Base-by-base conservation (phyloP, 2,797 vertebrate genomes). In the Chromis chromis region DNA sequence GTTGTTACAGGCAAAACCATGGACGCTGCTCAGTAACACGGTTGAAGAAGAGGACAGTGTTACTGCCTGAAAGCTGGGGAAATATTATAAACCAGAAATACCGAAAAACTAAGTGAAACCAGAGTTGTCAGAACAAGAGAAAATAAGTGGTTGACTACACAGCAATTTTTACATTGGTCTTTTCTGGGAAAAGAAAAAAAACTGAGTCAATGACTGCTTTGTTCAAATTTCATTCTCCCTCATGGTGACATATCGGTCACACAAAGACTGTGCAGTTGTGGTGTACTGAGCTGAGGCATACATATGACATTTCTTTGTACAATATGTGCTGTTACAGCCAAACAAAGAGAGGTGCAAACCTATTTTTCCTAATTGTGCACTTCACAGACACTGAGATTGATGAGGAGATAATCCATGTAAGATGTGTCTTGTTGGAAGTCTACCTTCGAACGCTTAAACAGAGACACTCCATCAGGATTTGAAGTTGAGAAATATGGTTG, bases 401-500 rank as follows among this genome's bases (percentile, higher is more conserved):
- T 91, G 89, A 86, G 83, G 82, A 86, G 85, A 91, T 91, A 91
- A 92, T 91, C 80, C 78, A 61, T 78, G 85, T 83, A 83, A 92
- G 88, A 92, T 86, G 83, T 78, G 83, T 89, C 85, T 85, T 88
- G 81, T 86, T 91, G 82, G 79, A 80, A 88, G 87, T 86, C 75
- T 46, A 85, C 78, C 76, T 87, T 91, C 82, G 71, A 82, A 92
- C 88, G 85, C 86, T 90, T 91, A 90, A 93, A 93, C 89, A 90
- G 85, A 85, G 78, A 86, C 88, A 89, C 90, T 93, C 91, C 84
- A 93, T 94, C 92, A 94, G 91, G 89, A 81, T 81, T 80, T 94
- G 93, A 94, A 93, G 93, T 91, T 95, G 93, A 95, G 91, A 88
- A 94, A 95, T 93, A 93, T 91, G 89, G 86, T 86, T 87, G 86